Percentiles rank a stretch among this genome's conserved stretches.
Evolutionary conservation across 2,113 vertebrate species (phyloP).

Genomic region (Acrocephalus arundinaceus): DNA sequence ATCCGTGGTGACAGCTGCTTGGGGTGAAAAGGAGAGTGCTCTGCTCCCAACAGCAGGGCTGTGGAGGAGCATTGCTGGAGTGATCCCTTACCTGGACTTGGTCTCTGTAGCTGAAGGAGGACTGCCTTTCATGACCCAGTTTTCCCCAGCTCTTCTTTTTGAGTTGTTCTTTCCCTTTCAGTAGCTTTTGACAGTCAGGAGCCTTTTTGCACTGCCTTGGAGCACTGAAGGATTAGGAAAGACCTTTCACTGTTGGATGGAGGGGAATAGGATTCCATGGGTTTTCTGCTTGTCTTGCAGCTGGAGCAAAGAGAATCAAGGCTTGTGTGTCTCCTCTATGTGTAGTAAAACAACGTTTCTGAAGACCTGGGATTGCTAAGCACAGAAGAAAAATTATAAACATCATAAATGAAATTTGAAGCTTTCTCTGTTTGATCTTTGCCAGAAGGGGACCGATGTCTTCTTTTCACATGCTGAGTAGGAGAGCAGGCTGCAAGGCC

Average conservation of each 20-base stretch:
- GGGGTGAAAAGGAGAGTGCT: accelerated
- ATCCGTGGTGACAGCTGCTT: not conserved
- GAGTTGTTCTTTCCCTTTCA: not conserved
- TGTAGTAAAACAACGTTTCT: not conserved
- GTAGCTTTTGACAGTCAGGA: not conserved
- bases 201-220: not conserved
- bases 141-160: not conserved
- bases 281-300: not conserved
- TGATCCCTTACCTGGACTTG: not conserved
- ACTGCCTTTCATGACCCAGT: not conserved
- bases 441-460: not conserved
- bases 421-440: not conserved
- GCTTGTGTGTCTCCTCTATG: accelerated
- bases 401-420: not conserved
- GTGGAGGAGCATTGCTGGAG: not conserved
- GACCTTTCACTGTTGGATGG: not conserved
- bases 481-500: not conserved
- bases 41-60: not conserved
- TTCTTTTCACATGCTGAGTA: not conserved
- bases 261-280: not conserved
- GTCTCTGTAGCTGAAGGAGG: not conserved
- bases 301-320: not conserved
- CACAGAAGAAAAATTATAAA: not conserved
- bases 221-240: not conserved
- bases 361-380: not conserved